Percentiles rank a stretch among this genome's conserved stretches.
phyloP scores from a whole-genome alignment of 2,113 vertebrate genomes.

The Pomatostomus ruficeps region DNA sequence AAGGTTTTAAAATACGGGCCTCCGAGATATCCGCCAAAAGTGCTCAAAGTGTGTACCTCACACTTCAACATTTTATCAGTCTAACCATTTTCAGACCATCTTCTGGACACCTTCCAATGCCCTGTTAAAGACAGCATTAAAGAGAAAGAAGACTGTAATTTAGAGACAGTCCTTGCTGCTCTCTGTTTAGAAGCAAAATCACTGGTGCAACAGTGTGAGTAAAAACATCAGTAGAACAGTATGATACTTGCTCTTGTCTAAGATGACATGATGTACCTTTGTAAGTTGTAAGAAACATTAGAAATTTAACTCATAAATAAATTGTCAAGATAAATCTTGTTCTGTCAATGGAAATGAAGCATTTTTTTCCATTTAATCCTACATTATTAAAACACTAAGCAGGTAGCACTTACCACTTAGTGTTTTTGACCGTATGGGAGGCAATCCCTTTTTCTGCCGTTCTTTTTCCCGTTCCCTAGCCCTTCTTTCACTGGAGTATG shows the following conservation, averaged over 20 bases:
- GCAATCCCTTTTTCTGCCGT: slow-evolving; percentile 94
- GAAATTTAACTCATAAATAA: neutral
- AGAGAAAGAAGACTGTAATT: neutral
- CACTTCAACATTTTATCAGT: neutral
- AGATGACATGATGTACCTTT: neutral
- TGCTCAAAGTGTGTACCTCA: neutral
- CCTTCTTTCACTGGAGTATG: slow-evolving; percentile 92
- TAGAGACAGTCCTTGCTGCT: neutral
- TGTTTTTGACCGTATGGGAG: slow-evolving; percentile 91
- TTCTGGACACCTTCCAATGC: neutral
- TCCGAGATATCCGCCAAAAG: neutral
- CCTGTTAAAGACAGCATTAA: neutral
- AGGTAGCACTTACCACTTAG: slow-evolving; percentile 81
- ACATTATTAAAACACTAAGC: neutral
- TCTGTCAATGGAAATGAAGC: neutral
- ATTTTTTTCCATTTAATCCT: neutral
- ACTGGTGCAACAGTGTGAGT: neutral
- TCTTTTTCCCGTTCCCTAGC: slow-evolving; percentile 94
- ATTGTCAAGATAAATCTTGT: neutral
- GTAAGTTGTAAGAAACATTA: neutral
- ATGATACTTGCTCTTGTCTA: neutral
- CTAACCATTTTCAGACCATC: neutral
- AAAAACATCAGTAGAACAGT: neutral
- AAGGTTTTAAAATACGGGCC: neutral
- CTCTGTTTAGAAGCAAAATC: neutral